Evolutionary conservation across 2,888 invertebrate genomes (phyloP).

Genomic region (Stenoptilia bipunctidactyla): DNA sequence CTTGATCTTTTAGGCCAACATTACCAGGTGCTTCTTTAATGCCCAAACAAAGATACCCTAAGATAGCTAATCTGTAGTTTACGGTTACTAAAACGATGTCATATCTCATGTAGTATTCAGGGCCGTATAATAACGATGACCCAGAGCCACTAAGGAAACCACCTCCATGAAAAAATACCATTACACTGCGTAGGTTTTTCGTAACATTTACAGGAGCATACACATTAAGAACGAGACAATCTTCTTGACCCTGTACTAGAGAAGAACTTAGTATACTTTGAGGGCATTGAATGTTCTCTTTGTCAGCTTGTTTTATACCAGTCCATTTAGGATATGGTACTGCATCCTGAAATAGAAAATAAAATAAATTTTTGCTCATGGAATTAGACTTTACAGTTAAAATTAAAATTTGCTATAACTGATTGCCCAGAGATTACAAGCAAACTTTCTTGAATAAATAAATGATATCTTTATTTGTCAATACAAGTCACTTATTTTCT

Average conservation of each 20-base stretch:
- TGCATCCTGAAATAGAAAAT: too few relatives aligned
- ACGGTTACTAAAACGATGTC: slow-evolving; percentile 45
- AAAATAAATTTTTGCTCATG: too few relatives aligned
- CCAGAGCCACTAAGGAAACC: slow-evolving; percentile 20
- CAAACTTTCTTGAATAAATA: too few relatives aligned
- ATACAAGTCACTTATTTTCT: too few relatives aligned
- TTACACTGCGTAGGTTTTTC: slow-evolving; percentile 18
- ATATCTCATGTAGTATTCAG: slow-evolving; percentile 41
- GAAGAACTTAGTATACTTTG: too few relatives aligned
- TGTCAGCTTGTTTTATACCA: too few relatives aligned
- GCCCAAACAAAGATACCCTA: slow-evolving; percentile 48
- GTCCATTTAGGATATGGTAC: too few relatives aligned
- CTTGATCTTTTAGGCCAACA: slow-evolving; percentile 60
- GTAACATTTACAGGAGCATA: slow-evolving; percentile 6
- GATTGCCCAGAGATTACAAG: too few relatives aligned
- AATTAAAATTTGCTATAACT: too few relatives aligned
- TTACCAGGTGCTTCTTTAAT: slow-evolving; percentile 52
- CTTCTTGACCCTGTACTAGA: slow-evolving; percentile 20
- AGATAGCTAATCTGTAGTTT: slow-evolving; percentile 45
- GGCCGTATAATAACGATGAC: slow-evolving; percentile 30
- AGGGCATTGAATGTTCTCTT: too few relatives aligned
- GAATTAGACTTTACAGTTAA: too few relatives aligned
- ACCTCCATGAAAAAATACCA: slow-evolving; percentile 27
- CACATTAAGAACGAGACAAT: slow-evolving; percentile 23
- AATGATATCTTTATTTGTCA: too few relatives aligned